phyloP scores from a whole-genome alignment of 2,888 invertebrate genomes.

The Melinaea marsaeus region DNA sequence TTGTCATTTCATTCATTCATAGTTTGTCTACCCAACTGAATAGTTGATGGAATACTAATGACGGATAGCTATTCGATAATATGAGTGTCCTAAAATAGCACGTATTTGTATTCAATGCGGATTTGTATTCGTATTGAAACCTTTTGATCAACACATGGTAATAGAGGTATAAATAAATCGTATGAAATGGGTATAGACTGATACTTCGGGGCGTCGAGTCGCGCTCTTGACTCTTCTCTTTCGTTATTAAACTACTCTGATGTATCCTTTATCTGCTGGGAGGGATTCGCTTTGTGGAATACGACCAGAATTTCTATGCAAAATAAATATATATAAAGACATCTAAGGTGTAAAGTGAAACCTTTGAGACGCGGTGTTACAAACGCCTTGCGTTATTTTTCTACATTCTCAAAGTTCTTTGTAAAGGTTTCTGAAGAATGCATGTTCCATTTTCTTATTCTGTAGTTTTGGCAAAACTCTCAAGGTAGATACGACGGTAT shows the following conservation, averaged over 20 bases:
- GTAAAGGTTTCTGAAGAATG: not conserved
- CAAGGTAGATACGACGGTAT: not conserved
- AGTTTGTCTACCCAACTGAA: too few relatives aligned
- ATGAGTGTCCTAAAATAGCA: too few relatives aligned
- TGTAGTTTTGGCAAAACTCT: not conserved
- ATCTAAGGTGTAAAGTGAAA: slow-evolving; percentile 1
- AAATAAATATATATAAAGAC: slow-evolving; percentile 1
- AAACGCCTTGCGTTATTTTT: slow-evolving; percentile 3
- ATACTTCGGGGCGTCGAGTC: not conserved
- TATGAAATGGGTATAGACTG: not conserved
- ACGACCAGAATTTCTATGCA: slow-evolving; percentile 3
- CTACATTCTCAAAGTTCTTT: slow-evolving; percentile 3
- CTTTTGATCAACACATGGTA: too few relatives aligned
- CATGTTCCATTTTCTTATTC: not conserved
- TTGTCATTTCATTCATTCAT: too few relatives aligned
- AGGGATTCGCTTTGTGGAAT: not conserved
- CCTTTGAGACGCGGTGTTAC: not conserved
- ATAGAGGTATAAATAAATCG: too few relatives aligned
- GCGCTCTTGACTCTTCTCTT: not conserved
- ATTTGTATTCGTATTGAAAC: too few relatives aligned
- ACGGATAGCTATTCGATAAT: too few relatives aligned
- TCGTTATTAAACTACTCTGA: not conserved
- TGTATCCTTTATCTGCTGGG: not conserved
- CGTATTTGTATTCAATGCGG: too few relatives aligned
- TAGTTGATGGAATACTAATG: too few relatives aligned